Evolutionary conservation across 2,888 invertebrate species (phyloP), one percentile per base, ranked within the genome.

Genomic region (Argynnis bischoffii): DNA sequence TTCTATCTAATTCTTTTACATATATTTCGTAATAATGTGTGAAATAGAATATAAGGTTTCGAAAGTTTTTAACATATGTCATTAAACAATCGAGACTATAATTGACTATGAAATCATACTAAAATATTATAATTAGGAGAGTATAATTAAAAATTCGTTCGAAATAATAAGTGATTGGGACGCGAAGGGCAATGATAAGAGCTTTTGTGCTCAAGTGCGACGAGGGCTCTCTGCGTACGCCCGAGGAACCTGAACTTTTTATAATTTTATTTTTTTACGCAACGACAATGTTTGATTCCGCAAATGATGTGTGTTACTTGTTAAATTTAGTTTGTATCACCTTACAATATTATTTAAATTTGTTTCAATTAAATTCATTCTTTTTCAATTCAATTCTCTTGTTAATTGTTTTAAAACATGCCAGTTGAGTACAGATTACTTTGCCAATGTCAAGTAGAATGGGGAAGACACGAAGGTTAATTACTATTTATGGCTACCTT

Each of bases 151-250:
- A 53, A 51, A 51, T 61, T 41, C 76, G 77, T 80, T 79, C 79
- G 80, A 79, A 83, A 82, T 82, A 82, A 82, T 82, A 84, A 86
- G 85, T 82, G 85, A 85, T 85, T 81, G 74, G 75, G 76, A 77
- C 76, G 77, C 74, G 78, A 79, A 80, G 79, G 78, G 77, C 80
- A 81, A 78, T 78, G 78, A 78, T 76, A 76, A 83, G 84, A 79
- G 82, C 81, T 79, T 83, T 85, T 85, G 83, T 83, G 75, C 72
- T 77, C 73, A 77, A 84, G 84, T 77, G 82, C 74, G 72, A 75
- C 77, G 67, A 83, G 84, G 69, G 77, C 78, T 69, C 84, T 83
- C 74, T 72, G 76, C 75, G 78, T 76, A 82, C 81, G 78, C 79
- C 83, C 84, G 73, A 64, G 65, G 41, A 67, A 71, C 74, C 51